Evolutionary conservation across 2,888 invertebrate species (phyloP).

Genomic region (Eutolmus rufibarbis): DNA sequence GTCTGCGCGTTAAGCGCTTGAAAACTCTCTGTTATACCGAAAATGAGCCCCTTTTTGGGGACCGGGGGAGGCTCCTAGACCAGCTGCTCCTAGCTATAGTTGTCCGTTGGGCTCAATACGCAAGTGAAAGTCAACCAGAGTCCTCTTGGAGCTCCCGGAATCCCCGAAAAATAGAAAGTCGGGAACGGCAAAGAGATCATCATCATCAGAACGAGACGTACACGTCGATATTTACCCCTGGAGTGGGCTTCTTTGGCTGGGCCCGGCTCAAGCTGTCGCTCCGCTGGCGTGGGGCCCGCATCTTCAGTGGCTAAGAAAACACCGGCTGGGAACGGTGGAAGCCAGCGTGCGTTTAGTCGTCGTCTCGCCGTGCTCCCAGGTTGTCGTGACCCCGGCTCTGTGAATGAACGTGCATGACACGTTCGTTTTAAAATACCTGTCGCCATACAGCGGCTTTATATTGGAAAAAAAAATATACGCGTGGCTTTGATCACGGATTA

Average conservation of each 20-base stretch:
- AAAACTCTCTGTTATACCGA: not conserved
- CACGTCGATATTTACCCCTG: not conserved
- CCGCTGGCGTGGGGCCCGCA: not conserved
- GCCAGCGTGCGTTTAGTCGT: not conserved
- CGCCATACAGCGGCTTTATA: not conserved
- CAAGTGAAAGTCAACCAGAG: not conserved
- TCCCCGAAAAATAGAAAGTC: not conserved
- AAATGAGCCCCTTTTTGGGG: not conserved
- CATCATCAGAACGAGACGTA: not conserved
- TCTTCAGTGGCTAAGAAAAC: constrained; percentile 23
- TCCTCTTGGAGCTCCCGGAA: not conserved
- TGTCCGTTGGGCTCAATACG: not conserved
- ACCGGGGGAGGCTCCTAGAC: not conserved
- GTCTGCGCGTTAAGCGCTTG: not conserved
- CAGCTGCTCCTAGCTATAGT: not conserved
- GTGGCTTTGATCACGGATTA: not conserved
- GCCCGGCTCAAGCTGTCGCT: not conserved
- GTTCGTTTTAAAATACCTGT: not conserved
- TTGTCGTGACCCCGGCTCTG: not conserved
- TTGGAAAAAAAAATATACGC: not conserved
- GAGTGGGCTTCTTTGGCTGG: not conserved
- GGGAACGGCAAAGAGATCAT: not conserved
- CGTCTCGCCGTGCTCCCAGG: not conserved
- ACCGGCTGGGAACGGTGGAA: not conserved
- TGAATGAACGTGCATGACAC: not conserved